Evolutionary conservation across 2,888 invertebrate genomes (phyloP).

Genomic region (Phragmatobia fuliginosa): DNA sequence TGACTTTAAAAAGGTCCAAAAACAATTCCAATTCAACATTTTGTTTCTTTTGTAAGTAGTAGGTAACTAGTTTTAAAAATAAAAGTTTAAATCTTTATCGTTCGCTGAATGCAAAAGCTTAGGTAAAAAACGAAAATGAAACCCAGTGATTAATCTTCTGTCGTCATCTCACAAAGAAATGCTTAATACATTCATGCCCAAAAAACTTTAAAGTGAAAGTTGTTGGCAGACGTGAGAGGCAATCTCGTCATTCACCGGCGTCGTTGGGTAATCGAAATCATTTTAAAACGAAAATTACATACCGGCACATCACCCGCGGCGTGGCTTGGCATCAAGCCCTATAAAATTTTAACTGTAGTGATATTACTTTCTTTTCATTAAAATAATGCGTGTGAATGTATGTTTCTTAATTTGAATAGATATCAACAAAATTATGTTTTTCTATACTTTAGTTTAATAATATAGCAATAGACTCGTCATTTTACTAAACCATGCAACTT

Average conservation of each 20-base stretch:
- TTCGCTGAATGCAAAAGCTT: conserved; percentile 12
- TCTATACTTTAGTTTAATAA: neutral
- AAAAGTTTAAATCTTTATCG: conserved; percentile 6
- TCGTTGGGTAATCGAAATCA: conserved; percentile 76
- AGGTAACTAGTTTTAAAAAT: conserved; percentile 2
- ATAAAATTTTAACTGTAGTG: conserved; percentile 17
- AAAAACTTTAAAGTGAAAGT: conserved; percentile 84
- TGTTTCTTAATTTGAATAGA: neutral
- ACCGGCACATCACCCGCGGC: conserved; percentile 43
- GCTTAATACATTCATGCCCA: conserved; percentile 59
- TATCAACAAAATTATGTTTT: neutral
- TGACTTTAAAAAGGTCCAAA: conserved; percentile 1
- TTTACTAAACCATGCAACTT: neutral
- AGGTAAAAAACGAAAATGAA: conserved; percentile 30
- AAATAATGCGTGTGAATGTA: neutral
- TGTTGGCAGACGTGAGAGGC: conserved; percentile 67
- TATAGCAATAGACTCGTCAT: neutral
- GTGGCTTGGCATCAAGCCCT: conserved; percentile 33
- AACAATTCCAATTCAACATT: neutral
- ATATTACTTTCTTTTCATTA: conserved; percentile 21
- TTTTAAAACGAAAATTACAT: conserved; percentile 72
- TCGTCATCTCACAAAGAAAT: conserved; percentile 44
- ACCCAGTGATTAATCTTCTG: conserved; percentile 32
- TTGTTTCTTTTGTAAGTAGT: conserved; percentile 3
- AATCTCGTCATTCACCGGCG: conserved; percentile 72